Percentiles rank a stretch among this genome's conserved stretches.
phyloP scores from a whole-genome alignment of 2,113 vertebrate species.

The Alligator mississippiensis region DNA sequence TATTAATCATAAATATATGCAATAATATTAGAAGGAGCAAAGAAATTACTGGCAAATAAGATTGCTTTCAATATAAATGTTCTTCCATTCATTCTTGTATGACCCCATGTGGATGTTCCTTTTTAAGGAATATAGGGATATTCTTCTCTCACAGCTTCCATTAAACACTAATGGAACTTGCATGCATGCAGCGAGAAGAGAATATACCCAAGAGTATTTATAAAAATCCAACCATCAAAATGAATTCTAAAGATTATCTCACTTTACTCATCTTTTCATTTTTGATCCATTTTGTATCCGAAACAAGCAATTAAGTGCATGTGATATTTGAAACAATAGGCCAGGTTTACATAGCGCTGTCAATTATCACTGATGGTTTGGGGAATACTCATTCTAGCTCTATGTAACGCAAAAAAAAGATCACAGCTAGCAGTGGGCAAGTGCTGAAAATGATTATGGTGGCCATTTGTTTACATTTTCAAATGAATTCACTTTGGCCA shows the following conservation, averaged over 20 bases:
- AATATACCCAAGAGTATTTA: background rate
- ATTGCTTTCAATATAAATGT: background rate
- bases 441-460: conserved; percentile 51
- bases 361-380: conserved; percentile 46
- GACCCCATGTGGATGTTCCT: background rate
- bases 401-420: conserved; percentile 20
- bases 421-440: conserved; percentile 59
- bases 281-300: conserved; percentile 45
- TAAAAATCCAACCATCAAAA: conserved; percentile 11
- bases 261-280: conserved; percentile 26
- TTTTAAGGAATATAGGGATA: background rate
- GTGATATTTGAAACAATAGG: conserved; percentile 52
- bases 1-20: conserved; percentile 40
- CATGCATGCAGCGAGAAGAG: background rate
- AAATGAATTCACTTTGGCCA: conserved; percentile 25
- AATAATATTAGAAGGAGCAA: conserved; percentile 16
- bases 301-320: conserved; percentile 60
- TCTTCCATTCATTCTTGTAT: background rate
- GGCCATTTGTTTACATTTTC: conserved; percentile 58
- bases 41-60: conserved; percentile 14
- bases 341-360: conserved; percentile 38
- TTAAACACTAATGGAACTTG: conserved; percentile 16
- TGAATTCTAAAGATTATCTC: background rate
- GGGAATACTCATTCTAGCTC: conserved; percentile 44
- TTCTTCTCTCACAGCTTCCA: conserved; percentile 1